Percentiles rank a stretch among this genome's conserved stretches.
Conservation (phyloP, 1,140 invertebrate genomes). For the Physella acuta region DNA sequence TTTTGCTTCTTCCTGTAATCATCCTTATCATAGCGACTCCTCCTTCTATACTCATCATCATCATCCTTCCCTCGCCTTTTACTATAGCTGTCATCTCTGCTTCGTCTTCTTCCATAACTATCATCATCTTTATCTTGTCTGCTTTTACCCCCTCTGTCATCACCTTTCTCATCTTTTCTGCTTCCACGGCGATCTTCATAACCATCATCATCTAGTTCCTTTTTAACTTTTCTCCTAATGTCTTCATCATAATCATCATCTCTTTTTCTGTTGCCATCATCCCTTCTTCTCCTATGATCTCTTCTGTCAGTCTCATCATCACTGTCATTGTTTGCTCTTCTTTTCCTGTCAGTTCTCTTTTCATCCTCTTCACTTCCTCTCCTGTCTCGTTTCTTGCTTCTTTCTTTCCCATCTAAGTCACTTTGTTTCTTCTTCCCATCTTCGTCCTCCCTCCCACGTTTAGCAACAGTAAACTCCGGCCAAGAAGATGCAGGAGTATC, state of each 20-base stretch:
- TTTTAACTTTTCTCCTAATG: constrained; percentile 8
- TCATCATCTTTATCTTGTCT: constrained; percentile 15
- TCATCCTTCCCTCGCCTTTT: constrained; percentile 15
- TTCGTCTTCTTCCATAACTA: constrained; percentile 2
- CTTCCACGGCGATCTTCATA: constrained; percentile 2
- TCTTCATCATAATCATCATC: constrained; percentile 17
- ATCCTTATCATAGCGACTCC: background rate
- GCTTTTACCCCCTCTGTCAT: background rate
- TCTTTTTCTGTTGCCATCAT: constrained; percentile 18
- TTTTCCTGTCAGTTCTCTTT: constrained; percentile 22
- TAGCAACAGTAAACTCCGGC: constrained; percentile 11
- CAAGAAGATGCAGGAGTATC: background rate
- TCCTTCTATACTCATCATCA: constrained; percentile 3
- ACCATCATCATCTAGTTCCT: constrained; percentile 11
- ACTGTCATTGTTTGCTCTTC: constrained; percentile 23
- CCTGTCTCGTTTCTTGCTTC: constrained; percentile 19
- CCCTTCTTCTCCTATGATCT: constrained; percentile 26
- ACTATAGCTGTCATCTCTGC: constrained; percentile 15
- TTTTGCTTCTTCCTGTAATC: constrained; percentile 2
- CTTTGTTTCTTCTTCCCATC: constrained; percentile 12
- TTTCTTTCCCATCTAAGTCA: constrained; percentile 12
- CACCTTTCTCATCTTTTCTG: constrained; percentile 6
- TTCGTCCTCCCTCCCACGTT: constrained; percentile 17
- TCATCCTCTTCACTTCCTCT: constrained; percentile 11
- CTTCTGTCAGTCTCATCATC: constrained; percentile 14